Conservation (phyloP, 2,797 vertebrate genomes). For the Coranthus polyacanthus region DNA sequence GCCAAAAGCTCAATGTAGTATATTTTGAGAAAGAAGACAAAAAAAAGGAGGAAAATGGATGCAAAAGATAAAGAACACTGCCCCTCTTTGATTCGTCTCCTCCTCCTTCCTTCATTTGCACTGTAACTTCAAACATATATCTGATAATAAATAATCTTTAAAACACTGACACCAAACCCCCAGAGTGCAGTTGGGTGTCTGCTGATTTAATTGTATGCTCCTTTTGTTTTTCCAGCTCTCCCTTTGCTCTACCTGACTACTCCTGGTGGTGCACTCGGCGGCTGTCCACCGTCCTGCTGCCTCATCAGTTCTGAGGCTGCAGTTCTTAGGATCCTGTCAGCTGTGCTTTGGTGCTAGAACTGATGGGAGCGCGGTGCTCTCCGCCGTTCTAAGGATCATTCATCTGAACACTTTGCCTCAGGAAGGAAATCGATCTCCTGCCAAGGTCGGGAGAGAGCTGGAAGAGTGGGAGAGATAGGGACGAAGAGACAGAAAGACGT, state of each 20-base stretch:
- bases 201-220: slow-evolving; percentile 12
- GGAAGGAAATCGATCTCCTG: slow-evolving; percentile 81
- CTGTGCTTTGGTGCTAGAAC: slow-evolving; percentile 73
- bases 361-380: slow-evolving; percentile 71
- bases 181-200: not conserved
- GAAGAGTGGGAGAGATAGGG: slow-evolving; percentile 44
- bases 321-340: slow-evolving; percentile 76
- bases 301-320: slow-evolving; percentile 76
- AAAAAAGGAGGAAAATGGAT: no score
- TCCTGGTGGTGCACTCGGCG: slow-evolving; percentile 14
- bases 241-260: slow-evolving; percentile 22
- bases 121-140: no score
- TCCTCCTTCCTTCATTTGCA: no score
- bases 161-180: not conserved
- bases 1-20: no score
- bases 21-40: no score
- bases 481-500: slow-evolving; percentile 35
- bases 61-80: no score
- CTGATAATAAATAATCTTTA: not conserved
- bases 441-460: slow-evolving; percentile 65
- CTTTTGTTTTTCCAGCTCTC: slow-evolving; percentile 21
- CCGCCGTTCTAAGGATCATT: slow-evolving; percentile 72
- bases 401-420: slow-evolving; percentile 76
- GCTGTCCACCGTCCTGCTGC: slow-evolving; percentile 63
- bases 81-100: no score